phyloP scores from a whole-genome alignment of 2,113 vertebrate species.

The Agapornis roseicollis region DNA sequence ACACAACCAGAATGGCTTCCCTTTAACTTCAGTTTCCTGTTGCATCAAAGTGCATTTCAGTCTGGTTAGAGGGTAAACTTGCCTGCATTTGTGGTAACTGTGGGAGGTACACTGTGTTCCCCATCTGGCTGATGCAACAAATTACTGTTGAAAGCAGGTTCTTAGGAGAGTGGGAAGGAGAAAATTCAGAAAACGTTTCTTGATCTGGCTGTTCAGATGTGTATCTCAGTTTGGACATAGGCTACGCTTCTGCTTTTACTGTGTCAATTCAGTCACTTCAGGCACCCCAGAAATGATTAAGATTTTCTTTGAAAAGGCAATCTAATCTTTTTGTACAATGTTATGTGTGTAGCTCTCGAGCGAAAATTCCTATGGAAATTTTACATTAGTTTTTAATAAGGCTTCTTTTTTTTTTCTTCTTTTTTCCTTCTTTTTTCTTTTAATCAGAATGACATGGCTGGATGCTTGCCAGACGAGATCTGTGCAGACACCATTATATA shows the following conservation, averaged over 20 bases:
- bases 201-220: not conserved
- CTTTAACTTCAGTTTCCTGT: not conserved
- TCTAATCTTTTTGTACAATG: not conserved
- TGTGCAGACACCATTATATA: not conserved
- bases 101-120: not conserved
- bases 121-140: not conserved
- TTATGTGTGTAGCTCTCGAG: not conserved
- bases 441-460: not conserved
- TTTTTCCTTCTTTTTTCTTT: not conserved
- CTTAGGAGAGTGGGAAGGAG: not conserved
- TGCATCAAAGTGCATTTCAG: not conserved
- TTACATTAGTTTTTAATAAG: not conserved
- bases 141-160: not conserved
- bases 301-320: not conserved
- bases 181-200: not conserved
- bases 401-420: not conserved
- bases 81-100: not conserved
- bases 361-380: not conserved
- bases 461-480: not conserved
- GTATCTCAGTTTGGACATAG: not conserved
- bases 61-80: not conserved
- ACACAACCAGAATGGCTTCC: not conserved
- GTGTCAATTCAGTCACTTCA: not conserved
- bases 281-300: not conserved
- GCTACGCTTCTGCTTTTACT: not conserved